A percentile compares a stretch with the other conserved stretches of the same genome.
Conservation (phyloP, 92 coral and sea anemone genomes). For the Zoanthus solanderi region DNA sequence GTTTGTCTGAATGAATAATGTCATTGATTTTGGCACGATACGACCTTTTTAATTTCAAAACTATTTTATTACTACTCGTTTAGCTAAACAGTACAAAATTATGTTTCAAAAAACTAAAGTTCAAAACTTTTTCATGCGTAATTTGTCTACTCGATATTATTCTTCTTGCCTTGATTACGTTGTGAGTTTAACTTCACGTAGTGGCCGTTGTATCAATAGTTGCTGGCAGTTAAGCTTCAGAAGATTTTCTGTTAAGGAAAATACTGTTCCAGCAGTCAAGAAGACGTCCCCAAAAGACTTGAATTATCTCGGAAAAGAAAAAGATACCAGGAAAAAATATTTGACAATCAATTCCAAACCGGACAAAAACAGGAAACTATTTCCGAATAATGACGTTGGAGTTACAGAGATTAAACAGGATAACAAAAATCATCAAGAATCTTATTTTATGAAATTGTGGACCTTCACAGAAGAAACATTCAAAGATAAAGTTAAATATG, state of each 20-base stretch:
- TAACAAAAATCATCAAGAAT: slow-evolving; percentile 61
- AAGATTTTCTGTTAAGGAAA: neutral
- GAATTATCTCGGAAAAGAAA: neutral
- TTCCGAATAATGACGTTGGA: slow-evolving; percentile 36
- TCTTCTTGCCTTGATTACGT: neutral
- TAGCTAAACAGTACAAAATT: neutral
- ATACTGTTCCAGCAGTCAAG: neutral
- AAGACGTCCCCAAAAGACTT: neutral
- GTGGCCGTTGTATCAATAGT: no score
- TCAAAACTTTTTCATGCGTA: neutral
- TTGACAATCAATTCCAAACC: neutral
- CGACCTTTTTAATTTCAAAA: neutral
- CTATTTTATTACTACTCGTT: neutral
- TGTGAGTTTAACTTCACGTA: neutral
- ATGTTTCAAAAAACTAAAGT: slow-evolving; percentile 1
- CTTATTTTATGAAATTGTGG: slow-evolving; percentile 85
- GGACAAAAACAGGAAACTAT: neutral
- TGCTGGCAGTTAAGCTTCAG: neutral
- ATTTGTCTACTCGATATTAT: neutral
- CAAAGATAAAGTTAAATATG: slow-evolving; percentile 52
- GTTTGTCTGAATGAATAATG: neutral
- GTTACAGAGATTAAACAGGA: slow-evolving; percentile 51
- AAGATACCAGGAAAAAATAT: neutral
- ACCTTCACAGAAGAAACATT: slow-evolving; percentile 67
- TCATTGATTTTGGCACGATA: neutral